Base-by-base conservation (phyloP, 2,113 vertebrate species). In the Melierax canorus region DNA sequence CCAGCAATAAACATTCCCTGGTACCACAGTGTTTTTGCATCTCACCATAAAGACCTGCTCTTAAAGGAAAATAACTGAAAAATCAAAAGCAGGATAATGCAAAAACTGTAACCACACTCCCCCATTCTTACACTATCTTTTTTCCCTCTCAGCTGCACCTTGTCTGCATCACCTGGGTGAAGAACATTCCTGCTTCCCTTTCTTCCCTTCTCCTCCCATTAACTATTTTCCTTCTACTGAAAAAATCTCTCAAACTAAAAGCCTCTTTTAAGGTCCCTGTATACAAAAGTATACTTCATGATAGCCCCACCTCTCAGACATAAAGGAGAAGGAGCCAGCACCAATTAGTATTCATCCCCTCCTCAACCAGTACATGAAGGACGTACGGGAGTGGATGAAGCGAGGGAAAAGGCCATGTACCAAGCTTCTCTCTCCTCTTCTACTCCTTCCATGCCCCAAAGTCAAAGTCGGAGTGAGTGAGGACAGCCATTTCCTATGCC, bases 311-410 rank as follows among this genome's bases (percentile, higher is more conserved):
- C 41, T 46, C 43, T 46, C 21, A 21, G 41, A 19, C 34, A 46
- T 3, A 27, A 71, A 56, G 39, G 34, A 78, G 55, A 55, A 79
- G 59, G 11, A 78, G 36, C 10, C 66, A 59, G 24, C 12, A 63
- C 51, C 56, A 45, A 20, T n/a, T 3, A 17, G 17, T 2, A 29
- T 24, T 36, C 32, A 38, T 14, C 30, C 38, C 38, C 36, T 81
- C 48, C 75, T 56, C 46, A 59, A 3, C 14, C 66, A 10, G 5
- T 9, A n/a, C 26, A 7, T 5, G 12, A 78, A 7, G 29, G 32
- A 38, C 1, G 1, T 1, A 18, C 1, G 8, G 46, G 27, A 86
- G 59, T 0, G 12, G 62, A 24, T 5, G 41, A 59, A 68, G 56
- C 10, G 38, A 72, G 43, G 84, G 17, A 64, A 53, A 29, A 80